A percentile compares a stretch with the other conserved stretches of the same genome.
Conservation (phyloP, 2,888 invertebrate genomes). For the Tetrapedia diversipes region DNA sequence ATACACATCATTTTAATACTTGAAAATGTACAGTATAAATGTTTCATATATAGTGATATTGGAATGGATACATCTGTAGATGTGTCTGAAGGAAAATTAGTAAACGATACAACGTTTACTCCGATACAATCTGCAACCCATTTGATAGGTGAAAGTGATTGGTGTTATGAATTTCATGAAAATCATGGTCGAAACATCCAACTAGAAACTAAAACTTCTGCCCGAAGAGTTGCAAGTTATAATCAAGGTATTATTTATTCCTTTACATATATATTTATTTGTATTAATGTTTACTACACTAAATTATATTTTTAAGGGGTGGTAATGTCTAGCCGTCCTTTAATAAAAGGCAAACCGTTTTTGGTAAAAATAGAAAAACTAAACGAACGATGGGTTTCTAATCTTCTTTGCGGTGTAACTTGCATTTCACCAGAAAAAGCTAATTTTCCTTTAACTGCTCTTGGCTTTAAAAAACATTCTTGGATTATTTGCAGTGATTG, state of each 20-base stretch:
- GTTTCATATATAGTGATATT: slow-evolving; percentile 77
- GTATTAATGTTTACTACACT: slow-evolving; percentile 20
- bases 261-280: background rate
- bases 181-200: slow-evolving; percentile 93
- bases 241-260: slow-evolving; percentile 86
- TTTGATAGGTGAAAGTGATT: slow-evolving; percentile 75
- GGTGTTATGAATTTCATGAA: slow-evolving; percentile 89
- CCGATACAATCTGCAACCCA: slow-evolving; percentile 76
- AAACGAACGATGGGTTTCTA: slow-evolving; percentile 90
- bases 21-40: background rate
- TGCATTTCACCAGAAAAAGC: slow-evolving; percentile 88
- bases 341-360: slow-evolving; percentile 80
- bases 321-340: slow-evolving; percentile 80
- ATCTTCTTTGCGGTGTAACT: slow-evolving; percentile 90
- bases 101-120: slow-evolving; percentile 76
- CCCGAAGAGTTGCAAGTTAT: slow-evolving; percentile 91
- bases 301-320: slow-evolving; percentile 82
- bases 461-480: slow-evolving; percentile 90
- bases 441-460: slow-evolving; percentile 88
- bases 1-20: background rate
- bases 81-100: slow-evolving; percentile 77
- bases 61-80: slow-evolving; percentile 81
- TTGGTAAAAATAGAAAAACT: slow-evolving; percentile 88
- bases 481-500: slow-evolving; percentile 93
- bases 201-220: slow-evolving; percentile 87